phyloP scores from a whole-genome alignment of 1,140 invertebrate genomes.

The Drosophila ohnishii region DNA sequence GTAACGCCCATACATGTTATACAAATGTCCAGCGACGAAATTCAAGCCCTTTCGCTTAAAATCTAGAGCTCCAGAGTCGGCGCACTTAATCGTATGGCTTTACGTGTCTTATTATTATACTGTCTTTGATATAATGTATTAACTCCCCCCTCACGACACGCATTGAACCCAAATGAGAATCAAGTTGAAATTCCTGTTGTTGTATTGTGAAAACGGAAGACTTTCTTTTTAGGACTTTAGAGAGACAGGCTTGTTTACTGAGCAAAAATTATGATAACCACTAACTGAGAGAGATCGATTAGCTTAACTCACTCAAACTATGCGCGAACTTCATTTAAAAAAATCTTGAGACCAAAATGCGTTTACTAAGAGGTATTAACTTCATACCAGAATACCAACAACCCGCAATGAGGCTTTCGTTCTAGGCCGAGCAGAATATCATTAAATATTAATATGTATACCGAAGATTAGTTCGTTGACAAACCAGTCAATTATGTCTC shows the following conservation, averaged over 20 bases:
- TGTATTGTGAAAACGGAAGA: slow-evolving; percentile 69
- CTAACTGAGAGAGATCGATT: slow-evolving; percentile 36
- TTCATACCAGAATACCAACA: slow-evolving; percentile 16
- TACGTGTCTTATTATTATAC: not conserved
- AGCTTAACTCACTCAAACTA: slow-evolving; percentile 44
- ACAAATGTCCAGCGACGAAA: not conserved
- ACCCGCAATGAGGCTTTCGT: slow-evolving; percentile 10
- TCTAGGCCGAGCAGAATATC: slow-evolving; percentile 18
- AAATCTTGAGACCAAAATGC: slow-evolving; percentile 78
- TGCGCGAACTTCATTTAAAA: slow-evolving; percentile 48
- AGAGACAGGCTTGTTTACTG: slow-evolving; percentile 53
- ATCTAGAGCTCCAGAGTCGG: slow-evolving; percentile 1
- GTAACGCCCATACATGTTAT: not conserved
- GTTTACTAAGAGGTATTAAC: slow-evolving; percentile 61
- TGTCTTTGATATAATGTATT: slow-evolving; percentile 11
- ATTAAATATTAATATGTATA: slow-evolving; percentile 39
- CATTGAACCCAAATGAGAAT: slow-evolving; percentile 48
- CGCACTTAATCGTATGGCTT: not conserved
- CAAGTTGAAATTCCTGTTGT: slow-evolving; percentile 57
- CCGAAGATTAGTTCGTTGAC: slow-evolving; percentile 47
- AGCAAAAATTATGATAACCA: slow-evolving; percentile 32
- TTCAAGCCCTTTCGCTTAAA: not conserved
- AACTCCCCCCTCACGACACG: slow-evolving; percentile 30
- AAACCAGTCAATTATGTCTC: slow-evolving; percentile 41
- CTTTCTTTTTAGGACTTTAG: slow-evolving; percentile 44